Percentiles rank a stretch among this genome's conserved stretches.
These are phyloP conservation scores for Oreochromis mossambicus DNA, from an alignment of 2,797 vertebrate genomes.

Conservation along the genomic window DNA sequence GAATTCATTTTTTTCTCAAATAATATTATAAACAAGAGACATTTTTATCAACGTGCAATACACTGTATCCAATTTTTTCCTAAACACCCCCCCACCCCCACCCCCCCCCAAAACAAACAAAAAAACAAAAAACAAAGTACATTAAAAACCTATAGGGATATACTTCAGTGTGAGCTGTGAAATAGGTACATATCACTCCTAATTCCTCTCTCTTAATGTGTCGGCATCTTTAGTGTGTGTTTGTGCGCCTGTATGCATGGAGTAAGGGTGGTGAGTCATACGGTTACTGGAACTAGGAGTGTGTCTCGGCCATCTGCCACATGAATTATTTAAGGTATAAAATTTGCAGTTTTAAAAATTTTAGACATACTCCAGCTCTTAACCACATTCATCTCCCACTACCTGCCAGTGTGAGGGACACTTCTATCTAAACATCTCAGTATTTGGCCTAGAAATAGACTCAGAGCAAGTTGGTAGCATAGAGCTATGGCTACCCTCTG, in stretches of 20 bases:
- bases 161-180: background rate
- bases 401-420: constrained; percentile 14
- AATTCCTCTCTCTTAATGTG: constrained; percentile 26
- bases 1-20: background rate
- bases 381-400: constrained; percentile 26
- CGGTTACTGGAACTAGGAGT: constrained; percentile 50
- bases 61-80: background rate
- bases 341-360: constrained; percentile 69
- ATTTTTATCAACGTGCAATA: background rate
- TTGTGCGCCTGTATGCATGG: background rate
- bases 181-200: constrained; percentile 15
- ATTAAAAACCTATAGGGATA: background rate
- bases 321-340: constrained; percentile 74
- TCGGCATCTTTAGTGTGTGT: constrained; percentile 14
- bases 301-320: constrained; percentile 63
- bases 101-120: background rate
- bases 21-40: background rate
- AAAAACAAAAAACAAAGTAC: background rate
- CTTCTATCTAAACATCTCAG: constrained; percentile 14
- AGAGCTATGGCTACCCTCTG: background rate
- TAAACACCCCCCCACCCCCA: too few species aligned
- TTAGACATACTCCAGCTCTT: constrained; percentile 54
- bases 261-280: constrained; percentile 65
- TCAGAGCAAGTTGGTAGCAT: background rate
- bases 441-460: constrained; percentile 55